phyloP scores from a whole-genome alignment of 2,113 vertebrate genomes.

The Bos taurus region DNA sequence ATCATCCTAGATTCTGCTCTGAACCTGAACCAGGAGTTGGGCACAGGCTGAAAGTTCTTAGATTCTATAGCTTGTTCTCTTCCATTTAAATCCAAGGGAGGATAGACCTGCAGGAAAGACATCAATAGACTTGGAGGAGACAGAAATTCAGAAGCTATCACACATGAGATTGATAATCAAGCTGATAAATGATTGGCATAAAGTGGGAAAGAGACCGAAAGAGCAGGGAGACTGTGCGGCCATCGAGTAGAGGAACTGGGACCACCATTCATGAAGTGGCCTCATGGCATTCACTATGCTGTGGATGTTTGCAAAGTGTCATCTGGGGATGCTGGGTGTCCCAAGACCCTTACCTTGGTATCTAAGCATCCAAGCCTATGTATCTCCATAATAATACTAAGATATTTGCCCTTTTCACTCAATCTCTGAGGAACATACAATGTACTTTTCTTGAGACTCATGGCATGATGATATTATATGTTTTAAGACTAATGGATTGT shows the following conservation, averaged over 20 bases:
- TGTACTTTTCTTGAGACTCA: not conserved
- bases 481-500: not conserved
- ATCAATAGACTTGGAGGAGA: not conserved
- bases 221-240: too few species aligned
- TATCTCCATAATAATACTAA: not conserved
- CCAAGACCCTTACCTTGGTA: not conserved
- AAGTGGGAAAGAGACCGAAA: not conserved
- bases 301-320: not conserved
- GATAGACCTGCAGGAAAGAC: not conserved
- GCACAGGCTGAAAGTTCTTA: not conserved
- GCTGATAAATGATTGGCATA: not conserved
- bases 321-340: rapidly evolving
- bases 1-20: rapidly evolving
- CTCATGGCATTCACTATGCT: rapidly evolving
- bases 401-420: not conserved
- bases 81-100: not conserved
- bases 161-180: not conserved
- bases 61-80: not conserved
- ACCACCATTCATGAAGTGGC: rapidly evolving
- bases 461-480: not conserved
- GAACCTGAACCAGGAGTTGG: not conserved
- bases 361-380: not conserved
- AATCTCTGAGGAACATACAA: not conserved
- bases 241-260: rapidly evolving
- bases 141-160: not conserved